These are phyloP conservation scores for Acipenser oxyrinchus DNA, from an alignment of 2,797 vertebrate genomes.

Conservation along the genomic window DNA sequence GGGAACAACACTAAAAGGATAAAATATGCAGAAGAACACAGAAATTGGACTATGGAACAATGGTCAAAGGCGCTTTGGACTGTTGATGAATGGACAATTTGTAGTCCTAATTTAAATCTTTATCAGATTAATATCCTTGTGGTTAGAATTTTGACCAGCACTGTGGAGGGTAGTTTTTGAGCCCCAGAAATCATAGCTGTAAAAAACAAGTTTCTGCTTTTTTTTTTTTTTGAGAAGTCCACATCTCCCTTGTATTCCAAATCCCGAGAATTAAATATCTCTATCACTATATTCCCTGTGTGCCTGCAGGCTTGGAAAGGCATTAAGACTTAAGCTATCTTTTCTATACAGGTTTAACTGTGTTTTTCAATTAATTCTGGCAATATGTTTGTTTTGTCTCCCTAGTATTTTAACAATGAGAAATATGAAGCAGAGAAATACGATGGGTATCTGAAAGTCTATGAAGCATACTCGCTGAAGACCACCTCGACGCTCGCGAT, in stretches of 20 bases:
- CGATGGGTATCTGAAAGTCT: slow-evolving; percentile 80
- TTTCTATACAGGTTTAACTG: slow-evolving; percentile 12
- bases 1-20: no score
- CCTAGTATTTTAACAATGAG: slow-evolving; percentile 97
- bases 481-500: slow-evolving; percentile 86
- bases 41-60: no score
- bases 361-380: slow-evolving; percentile 20
- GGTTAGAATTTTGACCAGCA: no score
- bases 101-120: no score
- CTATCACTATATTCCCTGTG: slow-evolving; percentile 8
- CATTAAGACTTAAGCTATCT: slow-evolving; percentile 24
- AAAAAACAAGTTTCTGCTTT: no score
- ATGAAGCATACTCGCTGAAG: slow-evolving; percentile 88
- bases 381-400: not conserved
- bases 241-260: slow-evolving; percentile 13
- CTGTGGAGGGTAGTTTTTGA: no score
- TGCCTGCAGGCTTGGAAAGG: slow-evolving; percentile 6
- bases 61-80: no score
- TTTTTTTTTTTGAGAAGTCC: no score
- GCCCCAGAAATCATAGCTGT: no score
- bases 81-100: no score
- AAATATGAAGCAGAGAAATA: slow-evolving; percentile 89
- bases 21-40: no score
- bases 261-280: slow-evolving; percentile 15
- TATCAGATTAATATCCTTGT: no score